Evolutionary conservation across 2,113 vertebrate species (phyloP).

Genomic region (Columba livia): DNA sequence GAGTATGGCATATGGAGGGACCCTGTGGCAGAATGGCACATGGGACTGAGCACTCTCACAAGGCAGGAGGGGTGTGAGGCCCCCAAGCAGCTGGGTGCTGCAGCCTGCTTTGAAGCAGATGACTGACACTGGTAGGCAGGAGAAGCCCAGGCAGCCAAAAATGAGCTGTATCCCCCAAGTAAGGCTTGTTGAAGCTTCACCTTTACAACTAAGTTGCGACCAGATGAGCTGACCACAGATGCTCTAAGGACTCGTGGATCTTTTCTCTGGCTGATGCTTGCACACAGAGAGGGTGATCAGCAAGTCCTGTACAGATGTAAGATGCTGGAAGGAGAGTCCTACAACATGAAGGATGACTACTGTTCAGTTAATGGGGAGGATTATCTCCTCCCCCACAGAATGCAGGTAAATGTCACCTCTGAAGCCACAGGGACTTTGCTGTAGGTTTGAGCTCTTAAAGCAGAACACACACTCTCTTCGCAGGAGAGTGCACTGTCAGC

Average conservation of each 20-base stretch:
- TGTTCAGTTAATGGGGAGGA: background rate
- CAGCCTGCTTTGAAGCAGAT: background rate
- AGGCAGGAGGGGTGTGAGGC: background rate
- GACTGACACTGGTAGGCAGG: background rate
- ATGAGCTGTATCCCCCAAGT: background rate
- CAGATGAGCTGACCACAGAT: background rate
- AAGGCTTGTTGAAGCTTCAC: background rate
- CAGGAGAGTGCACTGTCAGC: background rate
- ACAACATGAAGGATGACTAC: background rate
- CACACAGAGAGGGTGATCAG: background rate
- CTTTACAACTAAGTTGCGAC: background rate
- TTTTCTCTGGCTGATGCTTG: background rate
- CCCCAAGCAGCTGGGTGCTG: too few species aligned
- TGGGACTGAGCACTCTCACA: accelerated
- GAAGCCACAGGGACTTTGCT: background rate
- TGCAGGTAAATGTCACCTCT: background rate
- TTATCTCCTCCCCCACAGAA: background rate
- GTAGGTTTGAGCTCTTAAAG: background rate
- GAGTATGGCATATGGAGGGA: background rate
- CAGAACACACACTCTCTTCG: accelerated
- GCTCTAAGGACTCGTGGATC: background rate
- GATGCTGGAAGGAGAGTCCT: background rate
- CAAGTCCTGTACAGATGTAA: background rate
- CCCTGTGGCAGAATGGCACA: background rate
- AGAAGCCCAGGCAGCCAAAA: background rate